phyloP scores from a whole-genome alignment of 2,888 invertebrate genomes.

The Uropetala carovei region DNA sequence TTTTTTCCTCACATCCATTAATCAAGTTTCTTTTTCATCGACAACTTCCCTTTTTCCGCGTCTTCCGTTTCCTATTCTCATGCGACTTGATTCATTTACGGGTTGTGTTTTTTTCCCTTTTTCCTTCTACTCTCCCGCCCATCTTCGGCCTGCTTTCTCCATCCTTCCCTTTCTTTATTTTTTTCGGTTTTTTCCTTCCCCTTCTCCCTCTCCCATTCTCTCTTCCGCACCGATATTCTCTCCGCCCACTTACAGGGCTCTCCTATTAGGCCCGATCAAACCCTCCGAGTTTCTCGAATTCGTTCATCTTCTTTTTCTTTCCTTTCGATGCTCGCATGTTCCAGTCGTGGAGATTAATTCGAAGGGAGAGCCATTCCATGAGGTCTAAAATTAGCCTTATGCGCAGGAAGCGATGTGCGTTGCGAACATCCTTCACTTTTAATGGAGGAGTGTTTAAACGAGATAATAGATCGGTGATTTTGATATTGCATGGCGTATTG shows the following conservation, averaged over 20 bases:
- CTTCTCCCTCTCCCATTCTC: neutral
- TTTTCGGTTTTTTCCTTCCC: neutral
- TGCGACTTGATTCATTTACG: conserved; percentile 1
- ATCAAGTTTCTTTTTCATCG: neutral
- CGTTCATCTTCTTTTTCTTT: neutral
- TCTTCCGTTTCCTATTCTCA: neutral
- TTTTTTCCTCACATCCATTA: neutral
- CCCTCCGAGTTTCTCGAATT: neutral
- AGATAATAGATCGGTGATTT: too few relatives aligned
- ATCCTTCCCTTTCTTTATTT: neutral
- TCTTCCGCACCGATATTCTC: neutral
- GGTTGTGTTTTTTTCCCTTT: neutral
- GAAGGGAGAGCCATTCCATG: neutral
- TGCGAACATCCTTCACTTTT: too few relatives aligned
- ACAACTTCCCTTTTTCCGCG: neutral
- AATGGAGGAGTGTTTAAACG: too few relatives aligned
- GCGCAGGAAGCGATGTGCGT: too few relatives aligned
- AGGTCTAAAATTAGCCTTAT: neutral
- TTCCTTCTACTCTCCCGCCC: neutral
- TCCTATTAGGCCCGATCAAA: neutral
- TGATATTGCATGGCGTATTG: too few relatives aligned
- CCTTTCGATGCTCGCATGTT: neutral
- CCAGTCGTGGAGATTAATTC: neutral
- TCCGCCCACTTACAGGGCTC: neutral
- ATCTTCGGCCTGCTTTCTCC: neutral